Base-by-base conservation (phyloP, 2,113 vertebrate genomes). In the Hyaena hyaena region DNA sequence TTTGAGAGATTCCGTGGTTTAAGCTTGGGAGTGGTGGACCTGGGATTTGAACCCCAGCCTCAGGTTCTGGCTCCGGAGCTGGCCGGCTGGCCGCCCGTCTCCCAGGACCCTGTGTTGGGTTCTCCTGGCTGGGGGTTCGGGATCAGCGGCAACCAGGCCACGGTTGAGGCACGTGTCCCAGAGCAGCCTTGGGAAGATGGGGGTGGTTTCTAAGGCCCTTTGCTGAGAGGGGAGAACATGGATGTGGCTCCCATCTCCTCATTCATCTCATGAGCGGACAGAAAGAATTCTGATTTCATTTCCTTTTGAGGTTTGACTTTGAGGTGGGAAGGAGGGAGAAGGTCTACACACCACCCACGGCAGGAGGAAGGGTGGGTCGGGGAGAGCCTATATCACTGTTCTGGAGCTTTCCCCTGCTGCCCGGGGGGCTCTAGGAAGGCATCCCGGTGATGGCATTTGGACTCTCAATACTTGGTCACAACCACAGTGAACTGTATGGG, bases 271-370 rank as follows among this genome's bases (percentile, higher is more conserved):
- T 3, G n/a, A 24, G 2, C 6, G 65, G 12, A 19, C 33, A 8
- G 5, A 31, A 24, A 55, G 73, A 73, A 10, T 55, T 50, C 28
- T 73, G 33, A 31, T 66, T 61, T 68, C 12, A 5, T 90, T 86
- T 66, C 16, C 17, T 63, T 50, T 53, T 48, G 45, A 17, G 4
- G 31, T 55, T 68, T 68, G 17, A 7, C 9, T 4, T 35, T 5
- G 21, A 66, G 50, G 14, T 45, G n/a, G n/a, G 28, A 33, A 24
- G 26, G 26, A 31, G 5, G 0, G 24, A 35, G 39, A 4, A 31
- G 3, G 4, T 2, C 21, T 7, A 43, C 1, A 7, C 14, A 15
- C 10, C 63, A 10, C 74, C 31, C 0, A 0, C 1, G 7, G 19
- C 11, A 31, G 73, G 73, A 15, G 16, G 7, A 24, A 4, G 16